Percentiles rank a stretch among this genome's conserved stretches.
These are phyloP conservation scores for Chelon auratus DNA, from an alignment of 2,797 vertebrate genomes.

Conservation along the genomic window DNA sequence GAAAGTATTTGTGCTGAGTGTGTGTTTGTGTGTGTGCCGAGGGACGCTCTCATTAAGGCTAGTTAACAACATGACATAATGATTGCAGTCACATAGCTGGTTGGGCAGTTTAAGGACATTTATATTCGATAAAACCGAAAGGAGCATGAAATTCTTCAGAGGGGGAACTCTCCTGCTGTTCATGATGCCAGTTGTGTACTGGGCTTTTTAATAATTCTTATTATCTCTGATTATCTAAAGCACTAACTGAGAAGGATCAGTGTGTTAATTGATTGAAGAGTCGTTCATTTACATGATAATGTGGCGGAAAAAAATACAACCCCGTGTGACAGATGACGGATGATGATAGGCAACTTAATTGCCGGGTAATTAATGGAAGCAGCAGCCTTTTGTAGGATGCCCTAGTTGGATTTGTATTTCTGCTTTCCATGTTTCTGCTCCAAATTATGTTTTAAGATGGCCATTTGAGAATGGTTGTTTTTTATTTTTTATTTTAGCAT, in stretches of 20 bases:
- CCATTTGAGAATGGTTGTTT: slow-evolving; percentile 7
- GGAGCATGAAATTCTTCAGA: slow-evolving; percentile 23
- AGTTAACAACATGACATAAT: slow-evolving; percentile 7
- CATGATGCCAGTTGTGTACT: slow-evolving; percentile 43
- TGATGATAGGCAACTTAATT: slow-evolving; percentile 79
- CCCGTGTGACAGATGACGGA: slow-evolving; percentile 77
- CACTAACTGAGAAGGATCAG: slow-evolving; percentile 75
- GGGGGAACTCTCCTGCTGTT: slow-evolving; percentile 36
- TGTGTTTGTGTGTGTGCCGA: slow-evolving; percentile 20
- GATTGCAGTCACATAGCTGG: slow-evolving; percentile 16
- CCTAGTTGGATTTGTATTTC: slow-evolving; percentile 17
- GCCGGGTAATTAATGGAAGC: slow-evolving; percentile 62
- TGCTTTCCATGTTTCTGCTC: slow-evolving; percentile 13
- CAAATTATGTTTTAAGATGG: slow-evolving; percentile 8
- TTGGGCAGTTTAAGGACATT: slow-evolving; percentile 8
- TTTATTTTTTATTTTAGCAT: neutral
- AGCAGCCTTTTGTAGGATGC: slow-evolving; percentile 38
- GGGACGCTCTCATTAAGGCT: slow-evolving; percentile 27
- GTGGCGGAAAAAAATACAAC: slow-evolving; percentile 68
- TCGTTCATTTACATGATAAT: slow-evolving; percentile 80
- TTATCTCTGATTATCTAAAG: slow-evolving; percentile 76
- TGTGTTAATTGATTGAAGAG: slow-evolving; percentile 81
- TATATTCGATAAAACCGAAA: slow-evolving; percentile 21
- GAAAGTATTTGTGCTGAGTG: slow-evolving; percentile 30
- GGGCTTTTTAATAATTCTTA: slow-evolving; percentile 56